phyloP scores from a whole-genome alignment of 2,113 vertebrate species.

The Phoenicopterus ruber region DNA sequence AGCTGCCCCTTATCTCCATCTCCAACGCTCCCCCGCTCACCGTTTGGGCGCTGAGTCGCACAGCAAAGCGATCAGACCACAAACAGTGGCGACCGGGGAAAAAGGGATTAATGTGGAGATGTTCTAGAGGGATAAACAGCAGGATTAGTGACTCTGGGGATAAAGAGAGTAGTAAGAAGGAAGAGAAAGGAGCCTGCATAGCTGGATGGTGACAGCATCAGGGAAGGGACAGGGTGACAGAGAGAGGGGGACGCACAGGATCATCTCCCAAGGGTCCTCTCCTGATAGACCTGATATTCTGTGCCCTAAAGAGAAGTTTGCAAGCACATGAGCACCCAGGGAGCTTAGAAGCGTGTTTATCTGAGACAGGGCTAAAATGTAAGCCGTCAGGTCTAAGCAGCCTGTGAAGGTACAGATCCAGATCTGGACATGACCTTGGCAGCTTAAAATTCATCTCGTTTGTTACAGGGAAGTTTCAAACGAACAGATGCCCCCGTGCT shows the following conservation, averaged over 20 bases:
- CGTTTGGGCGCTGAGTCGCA: background rate
- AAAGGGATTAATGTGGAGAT: background rate
- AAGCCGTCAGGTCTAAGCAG: background rate
- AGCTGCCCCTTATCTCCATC: background rate
- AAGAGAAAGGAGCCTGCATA: background rate
- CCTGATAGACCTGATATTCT: background rate
- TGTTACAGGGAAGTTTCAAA: background rate
- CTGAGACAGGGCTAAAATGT: background rate
- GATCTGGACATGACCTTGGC: background rate
- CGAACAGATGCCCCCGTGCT: fast-evolving
- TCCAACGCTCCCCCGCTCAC: fast-evolving
- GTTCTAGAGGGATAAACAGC: background rate
- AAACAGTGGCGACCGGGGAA: fast-evolving
- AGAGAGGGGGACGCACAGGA: background rate
- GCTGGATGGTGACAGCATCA: background rate
- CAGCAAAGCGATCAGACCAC: fast-evolving
- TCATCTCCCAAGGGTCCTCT: background rate
- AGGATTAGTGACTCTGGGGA: background rate
- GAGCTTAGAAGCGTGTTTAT: background rate
- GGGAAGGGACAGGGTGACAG: background rate
- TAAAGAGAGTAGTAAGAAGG: background rate
- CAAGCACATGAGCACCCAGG: background rate
- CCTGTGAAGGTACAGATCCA: background rate
- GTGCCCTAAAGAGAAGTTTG: background rate
- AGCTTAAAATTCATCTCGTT: background rate